Percentiles rank a stretch among this genome's conserved stretches.
phyloP scores from a whole-genome alignment of 2,797 vertebrate species.

The Sarcoramphus papa region DNA sequence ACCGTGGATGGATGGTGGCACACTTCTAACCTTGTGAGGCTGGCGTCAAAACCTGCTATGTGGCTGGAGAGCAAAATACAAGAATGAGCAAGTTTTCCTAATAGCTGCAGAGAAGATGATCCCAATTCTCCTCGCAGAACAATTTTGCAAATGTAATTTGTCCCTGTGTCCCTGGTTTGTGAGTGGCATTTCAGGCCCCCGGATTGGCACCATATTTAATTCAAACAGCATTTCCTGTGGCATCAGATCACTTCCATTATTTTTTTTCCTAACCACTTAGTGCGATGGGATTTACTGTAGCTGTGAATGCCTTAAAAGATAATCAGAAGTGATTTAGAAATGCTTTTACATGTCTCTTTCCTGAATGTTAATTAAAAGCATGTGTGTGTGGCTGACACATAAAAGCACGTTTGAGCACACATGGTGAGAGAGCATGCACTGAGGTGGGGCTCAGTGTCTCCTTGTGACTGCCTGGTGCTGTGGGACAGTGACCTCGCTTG shows the following conservation, averaged over 20 bases:
- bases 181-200: background rate
- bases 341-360: background rate
- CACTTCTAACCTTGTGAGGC: background rate
- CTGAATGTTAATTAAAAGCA: background rate
- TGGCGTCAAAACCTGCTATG: background rate
- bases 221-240: background rate
- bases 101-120: background rate
- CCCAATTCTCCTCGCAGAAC: rapidly evolving
- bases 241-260: background rate
- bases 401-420: background rate
- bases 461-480: background rate
- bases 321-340: slow-evolving; percentile 26
- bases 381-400: background rate
- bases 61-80: background rate
- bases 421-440: background rate
- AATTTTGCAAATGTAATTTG: background rate
- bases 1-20: background rate
- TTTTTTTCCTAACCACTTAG: background rate
- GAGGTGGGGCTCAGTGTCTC: background rate
- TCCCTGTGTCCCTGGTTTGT: background rate
- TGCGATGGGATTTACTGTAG: background rate
- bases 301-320: background rate
- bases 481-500: background rate
- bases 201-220: background rate
- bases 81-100: background rate